These are phyloP conservation scores for Drosophila lutescens DNA, from an alignment of 2,888 invertebrate genomes.

Conservation along the genomic window DNA sequence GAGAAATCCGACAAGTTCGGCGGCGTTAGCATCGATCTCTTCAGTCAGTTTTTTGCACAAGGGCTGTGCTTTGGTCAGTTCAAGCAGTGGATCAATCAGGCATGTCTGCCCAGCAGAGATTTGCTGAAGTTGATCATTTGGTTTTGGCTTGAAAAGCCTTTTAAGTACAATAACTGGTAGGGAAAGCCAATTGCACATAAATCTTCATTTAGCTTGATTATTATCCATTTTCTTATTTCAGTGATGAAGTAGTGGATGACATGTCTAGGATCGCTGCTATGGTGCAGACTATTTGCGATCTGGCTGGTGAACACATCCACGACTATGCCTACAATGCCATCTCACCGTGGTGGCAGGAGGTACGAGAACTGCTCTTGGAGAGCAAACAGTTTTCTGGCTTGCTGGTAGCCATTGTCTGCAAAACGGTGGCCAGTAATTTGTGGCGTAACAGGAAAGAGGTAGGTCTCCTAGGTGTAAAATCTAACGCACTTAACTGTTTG, in stretches of 20 bases:
- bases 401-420: constrained; percentile 92
- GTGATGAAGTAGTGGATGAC: constrained; percentile 85
- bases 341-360: constrained; percentile 93
- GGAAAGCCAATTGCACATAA: background rate
- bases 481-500: background rate
- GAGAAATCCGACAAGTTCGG: constrained; percentile 79
- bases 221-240: constrained; percentile 27
- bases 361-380: constrained; percentile 89
- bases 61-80: constrained; percentile 84
- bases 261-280: constrained; percentile 89
- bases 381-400: constrained; percentile 91
- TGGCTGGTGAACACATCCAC: constrained; percentile 87
- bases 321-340: constrained; percentile 87
- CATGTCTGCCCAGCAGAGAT: constrained; percentile 85
- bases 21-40: constrained; percentile 77
- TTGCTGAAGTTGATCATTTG: constrained; percentile 89
- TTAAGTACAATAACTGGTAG: constrained; percentile 83
- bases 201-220: too few species aligned
- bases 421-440: constrained; percentile 87
- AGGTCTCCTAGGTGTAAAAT: background rate
- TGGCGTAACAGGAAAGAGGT: constrained; percentile 77
- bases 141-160: constrained; percentile 89
- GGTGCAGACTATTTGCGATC: constrained; percentile 88
- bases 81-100: constrained; percentile 63
- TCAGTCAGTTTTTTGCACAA: constrained; percentile 78